Evolutionary conservation across 1,140 invertebrate species (phyloP), one percentile per base, ranked within the genome.

Genomic region (Trichonephila clavata): DNA sequence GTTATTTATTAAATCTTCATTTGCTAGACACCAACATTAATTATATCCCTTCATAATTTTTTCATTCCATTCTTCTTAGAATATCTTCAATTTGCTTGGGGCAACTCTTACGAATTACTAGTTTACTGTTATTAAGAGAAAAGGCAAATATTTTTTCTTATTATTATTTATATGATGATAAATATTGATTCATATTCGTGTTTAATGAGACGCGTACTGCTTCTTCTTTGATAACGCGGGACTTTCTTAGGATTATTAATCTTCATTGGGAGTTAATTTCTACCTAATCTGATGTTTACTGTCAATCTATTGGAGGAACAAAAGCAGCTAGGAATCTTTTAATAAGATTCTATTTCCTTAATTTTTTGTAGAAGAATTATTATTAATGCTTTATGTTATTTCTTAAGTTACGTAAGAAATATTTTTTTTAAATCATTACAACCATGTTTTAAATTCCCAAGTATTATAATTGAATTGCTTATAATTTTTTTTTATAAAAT

Each of bases 261-360:
- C 71, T 77, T 77, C 27, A 77, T 77, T 77, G 71, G 24, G 32
- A 77, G 71, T 77, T 77, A 77, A 77, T 77, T 77, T 32, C 71
- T 32, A 77, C 24, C 24, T 77, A 77, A 39, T 77, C 71, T 77
- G 65, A n/a, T 24, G 65, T 68, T 68, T 68, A 68, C 65, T 68
- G 71, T 77, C 71, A 77, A 18, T 77, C 50, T 50, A 50, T 32
- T 39, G 71, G 13, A 77, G 5, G 27, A 39, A 77, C 32, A 39
- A 77, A 32, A 39, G 20, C 18, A 77, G 16, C 27, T 32, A 0
- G 71, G 71, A 18, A 39, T 39, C 24, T 32, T 39, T 77, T 18
- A 27, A 39, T 39, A 32, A 77, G 14, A 18, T 32, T 77, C 32
- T 77, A 18, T 6, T 24, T 18, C 13, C 16, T 18, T 77, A 18